Conservation (phyloP, 2,888 invertebrate species). For the Dicyrtomina minuta region DNA sequence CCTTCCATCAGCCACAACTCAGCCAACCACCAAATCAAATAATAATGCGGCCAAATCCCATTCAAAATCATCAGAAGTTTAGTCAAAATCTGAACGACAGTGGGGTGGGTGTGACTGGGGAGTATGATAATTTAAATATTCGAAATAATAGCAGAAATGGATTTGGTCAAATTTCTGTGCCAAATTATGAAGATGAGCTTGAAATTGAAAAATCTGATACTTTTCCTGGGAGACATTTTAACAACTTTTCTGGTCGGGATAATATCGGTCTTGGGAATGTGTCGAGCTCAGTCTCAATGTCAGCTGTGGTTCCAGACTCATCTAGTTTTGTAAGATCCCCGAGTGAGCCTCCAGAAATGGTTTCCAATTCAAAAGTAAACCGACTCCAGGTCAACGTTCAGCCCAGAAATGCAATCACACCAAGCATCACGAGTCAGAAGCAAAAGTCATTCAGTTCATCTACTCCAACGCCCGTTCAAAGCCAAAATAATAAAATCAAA, state of each 20-base stretch:
- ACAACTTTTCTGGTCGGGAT: too few relatives aligned
- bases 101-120: not conserved
- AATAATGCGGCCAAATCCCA: too few relatives aligned
- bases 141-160: too few relatives aligned
- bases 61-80: too few relatives aligned
- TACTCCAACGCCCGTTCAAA: too few relatives aligned
- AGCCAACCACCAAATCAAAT: too few relatives aligned
- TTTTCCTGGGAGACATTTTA: slow-evolving; percentile 3
- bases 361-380: not conserved
- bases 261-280: too few relatives aligned
- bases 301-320: not conserved
- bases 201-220: not conserved
- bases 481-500: not conserved
- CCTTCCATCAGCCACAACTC: too few relatives aligned
- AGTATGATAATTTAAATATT: not conserved
- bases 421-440: not conserved
- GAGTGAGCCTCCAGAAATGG: slow-evolving; percentile 50
- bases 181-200: too few relatives aligned
- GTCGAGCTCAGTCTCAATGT: too few relatives aligned
- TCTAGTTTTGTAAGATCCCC: slow-evolving; percentile 37
- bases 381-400: not conserved
- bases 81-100: too few relatives aligned
- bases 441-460: not conserved
- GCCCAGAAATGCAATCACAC: slow-evolving; percentile 10
- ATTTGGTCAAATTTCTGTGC: too few relatives aligned